Conservation (phyloP, 1,140 invertebrate genomes). For the Aphidius gifuensis region DNA sequence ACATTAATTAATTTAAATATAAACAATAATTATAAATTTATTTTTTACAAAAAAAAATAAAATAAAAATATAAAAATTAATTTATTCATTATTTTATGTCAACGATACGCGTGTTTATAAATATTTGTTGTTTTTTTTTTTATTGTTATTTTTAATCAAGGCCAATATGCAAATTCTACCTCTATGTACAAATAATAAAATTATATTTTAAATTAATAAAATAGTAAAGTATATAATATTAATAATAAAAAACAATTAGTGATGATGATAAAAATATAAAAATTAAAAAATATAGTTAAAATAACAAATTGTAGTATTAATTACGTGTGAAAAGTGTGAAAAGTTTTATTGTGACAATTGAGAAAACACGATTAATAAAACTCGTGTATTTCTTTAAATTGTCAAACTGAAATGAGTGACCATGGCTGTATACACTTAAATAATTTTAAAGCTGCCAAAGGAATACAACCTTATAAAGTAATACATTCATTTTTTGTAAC, state of each 20-base stretch:
- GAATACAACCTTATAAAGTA: constrained; percentile 69
- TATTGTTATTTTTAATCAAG: constrained; percentile 26
- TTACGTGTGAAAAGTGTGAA: too few relatives aligned
- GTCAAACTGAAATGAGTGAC: constrained; percentile 61
- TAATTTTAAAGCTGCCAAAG: constrained; percentile 74
- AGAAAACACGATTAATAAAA: constrained; percentile 14
- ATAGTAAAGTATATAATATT: constrained; percentile 3
- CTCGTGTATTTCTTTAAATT: constrained; percentile 26
- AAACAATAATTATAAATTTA: neutral
- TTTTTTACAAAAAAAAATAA: constrained; percentile 8
- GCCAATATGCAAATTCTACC: constrained; percentile 34
- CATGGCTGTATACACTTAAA: constrained; percentile 73
- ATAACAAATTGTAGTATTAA: too few relatives aligned
- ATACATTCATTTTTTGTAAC: constrained; percentile 64
- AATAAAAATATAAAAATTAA: constrained; percentile 22
- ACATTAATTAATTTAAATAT: too few relatives aligned
- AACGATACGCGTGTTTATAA: constrained; percentile 43
- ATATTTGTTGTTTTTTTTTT: too few relatives aligned
- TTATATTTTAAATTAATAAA: constrained; percentile 34
- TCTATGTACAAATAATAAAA: too few relatives aligned
- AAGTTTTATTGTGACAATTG: neutral
- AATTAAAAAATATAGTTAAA: too few relatives aligned
- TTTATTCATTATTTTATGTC: constrained; percentile 47
- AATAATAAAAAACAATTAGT: neutral
- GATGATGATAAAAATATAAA: constrained; percentile 7